Base-by-base conservation (phyloP, 92 coral and sea anemone species). In the Pocillopora grandis region DNA sequence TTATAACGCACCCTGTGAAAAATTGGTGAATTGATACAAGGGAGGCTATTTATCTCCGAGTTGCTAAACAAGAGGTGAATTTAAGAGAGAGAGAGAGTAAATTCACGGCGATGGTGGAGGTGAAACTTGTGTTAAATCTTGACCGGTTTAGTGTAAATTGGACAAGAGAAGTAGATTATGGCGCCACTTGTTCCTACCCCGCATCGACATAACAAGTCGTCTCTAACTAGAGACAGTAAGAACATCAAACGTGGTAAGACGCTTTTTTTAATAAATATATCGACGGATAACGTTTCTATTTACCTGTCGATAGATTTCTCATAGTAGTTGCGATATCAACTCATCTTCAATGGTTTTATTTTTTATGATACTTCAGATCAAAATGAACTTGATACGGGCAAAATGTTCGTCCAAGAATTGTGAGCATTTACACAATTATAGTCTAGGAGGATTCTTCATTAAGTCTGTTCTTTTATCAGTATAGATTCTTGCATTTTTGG, bases 121-220 rank as follows among this genome's bases (percentile, higher is more conserved):
- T 15, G 59, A 37, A 36, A 27, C 19, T 56, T 5, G n/a, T 64
- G 2, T 55, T 12, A 59, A 71, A 79, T 49, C 49, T 59, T n/a
- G 59, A 56, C 16, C 31, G 62, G 68, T 58, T n/a, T 59, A 36
- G 75, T 27, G 76, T 69, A 16, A 56, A 42, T 37, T 58, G 48
- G 60, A 59, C 15, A 69, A 71, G n/a, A 27, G 52, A 42, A 3
- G 52, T 42, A 42, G 7, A 33, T 59, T 9, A 80, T 80, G 85
- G 85, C 77, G 33, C 77, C 85, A 19, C 63, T 62, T 59, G 27
- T 67, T 10, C 70, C 76, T 5, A 70, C n/a, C 56, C 17, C 76
- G 57, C 76, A 80, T 17, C 85, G 62, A 58, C 73, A 69, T 70
- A 58, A 58, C 77, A 80, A 70, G 77, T 64, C 85, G 20, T n/a